A percentile compares a stretch with the other conserved stretches of the same genome.
Evolutionary conservation across 2,888 invertebrate genomes (phyloP).

Genomic region (Lycaena phlaeas): DNA sequence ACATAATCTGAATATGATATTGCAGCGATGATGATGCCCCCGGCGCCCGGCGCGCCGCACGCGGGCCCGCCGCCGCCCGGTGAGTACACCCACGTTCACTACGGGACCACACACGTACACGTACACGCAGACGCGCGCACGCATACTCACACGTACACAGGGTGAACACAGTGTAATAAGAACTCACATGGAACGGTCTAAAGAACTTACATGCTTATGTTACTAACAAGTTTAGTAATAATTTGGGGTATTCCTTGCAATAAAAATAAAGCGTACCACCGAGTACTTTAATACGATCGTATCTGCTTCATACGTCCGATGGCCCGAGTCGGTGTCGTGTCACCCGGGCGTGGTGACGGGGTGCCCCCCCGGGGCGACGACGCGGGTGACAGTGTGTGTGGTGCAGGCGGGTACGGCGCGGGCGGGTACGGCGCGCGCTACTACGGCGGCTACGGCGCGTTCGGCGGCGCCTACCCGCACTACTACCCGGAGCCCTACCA

Average conservation of each 20-base stretch:
- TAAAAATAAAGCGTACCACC: no score
- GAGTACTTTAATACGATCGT: no score
- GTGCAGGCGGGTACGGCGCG: slow-evolving; percentile 41
- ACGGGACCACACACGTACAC: neutral
- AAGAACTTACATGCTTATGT: no score
- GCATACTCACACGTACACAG: neutral
- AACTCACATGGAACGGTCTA: no score
- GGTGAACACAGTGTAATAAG: no score
- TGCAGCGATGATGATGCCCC: slow-evolving; percentile 62
- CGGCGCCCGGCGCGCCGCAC: slow-evolving; percentile 38
- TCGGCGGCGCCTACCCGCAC: slow-evolving; percentile 32
- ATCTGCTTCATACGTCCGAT: no score
- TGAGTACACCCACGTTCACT: slow-evolving; percentile 6
- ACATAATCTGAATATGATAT: no score
- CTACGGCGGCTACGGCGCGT: slow-evolving; percentile 46
- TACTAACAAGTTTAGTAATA: no score
- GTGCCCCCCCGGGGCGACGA: no score
- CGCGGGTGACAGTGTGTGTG: neutral
- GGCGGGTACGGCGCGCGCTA: slow-evolving; percentile 47
- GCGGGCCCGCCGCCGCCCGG: slow-evolving; percentile 43
- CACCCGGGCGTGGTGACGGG: neutral
- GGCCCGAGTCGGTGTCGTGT: neutral
- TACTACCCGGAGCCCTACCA: slow-evolving; percentile 29
- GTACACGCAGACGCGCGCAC: neutral
- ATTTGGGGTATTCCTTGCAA: no score